These are phyloP conservation scores for Pangasius djambal DNA, from an alignment of 2,797 vertebrate species.

Conservation along the genomic window DNA sequence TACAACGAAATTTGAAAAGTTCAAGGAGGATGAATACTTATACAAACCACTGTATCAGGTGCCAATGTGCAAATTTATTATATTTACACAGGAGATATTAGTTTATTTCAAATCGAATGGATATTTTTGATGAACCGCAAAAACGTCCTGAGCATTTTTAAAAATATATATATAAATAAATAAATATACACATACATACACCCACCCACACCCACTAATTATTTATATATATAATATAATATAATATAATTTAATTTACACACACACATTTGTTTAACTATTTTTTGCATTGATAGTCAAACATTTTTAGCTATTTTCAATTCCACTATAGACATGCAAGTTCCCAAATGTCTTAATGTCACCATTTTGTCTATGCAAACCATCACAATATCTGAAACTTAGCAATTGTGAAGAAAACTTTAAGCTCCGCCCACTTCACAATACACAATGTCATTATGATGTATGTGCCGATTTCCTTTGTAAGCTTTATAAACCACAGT, in stretches of 20 bases:
- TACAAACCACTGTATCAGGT: neutral
- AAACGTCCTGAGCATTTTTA: too few species aligned
- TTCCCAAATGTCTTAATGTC: neutral
- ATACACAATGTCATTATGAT: neutral
- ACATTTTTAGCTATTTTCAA: neutral
- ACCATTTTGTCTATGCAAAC: neutral
- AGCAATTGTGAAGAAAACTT: neutral
- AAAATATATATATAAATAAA: too few species aligned
- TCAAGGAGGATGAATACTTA: neutral
- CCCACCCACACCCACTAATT: too few species aligned
- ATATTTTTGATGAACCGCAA: too few species aligned
- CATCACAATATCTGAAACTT: neutral
- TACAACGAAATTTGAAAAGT: too few species aligned
- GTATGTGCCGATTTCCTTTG: neutral
- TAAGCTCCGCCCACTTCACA: neutral
- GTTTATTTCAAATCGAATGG: neutral
- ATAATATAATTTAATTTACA: too few species aligned
- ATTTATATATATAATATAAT: too few species aligned
- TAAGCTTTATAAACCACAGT: neutral
- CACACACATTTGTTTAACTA: too few species aligned
- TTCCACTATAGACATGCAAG: neutral
- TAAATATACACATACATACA: too few species aligned
- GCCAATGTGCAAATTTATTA: neutral
- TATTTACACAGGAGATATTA: neutral
- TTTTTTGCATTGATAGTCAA: too few species aligned